Base-by-base conservation (phyloP, 2,797 vertebrate species). In the Gymnoscopelus braueri region DNA sequence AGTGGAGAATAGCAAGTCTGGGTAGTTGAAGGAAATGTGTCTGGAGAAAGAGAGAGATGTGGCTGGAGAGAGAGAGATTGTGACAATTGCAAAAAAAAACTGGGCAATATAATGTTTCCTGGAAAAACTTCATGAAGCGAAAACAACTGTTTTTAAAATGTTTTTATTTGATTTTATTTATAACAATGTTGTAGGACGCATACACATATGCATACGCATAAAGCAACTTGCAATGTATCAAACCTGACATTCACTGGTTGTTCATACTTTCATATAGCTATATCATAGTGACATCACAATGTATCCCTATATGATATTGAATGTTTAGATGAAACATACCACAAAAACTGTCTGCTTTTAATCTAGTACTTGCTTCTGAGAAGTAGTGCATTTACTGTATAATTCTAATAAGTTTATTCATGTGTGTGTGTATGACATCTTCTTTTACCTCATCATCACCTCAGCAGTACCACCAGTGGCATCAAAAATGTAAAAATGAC, bases 311-410 rank as follows among this genome's bases (percentile, higher is more conserved):
- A 61, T 48, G 13, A 13, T 44, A 2, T 48, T 13, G 0, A 2
- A 44, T 13, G 15, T 11, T 61, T 10, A 32, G 1, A 49, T 52
- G 10, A 29, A 61, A 69, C 3, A 23, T 13, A 63, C 49, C 23
- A 60, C 32, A 35, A 53, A 1, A 75, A 60, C n/a, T 19, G n/a
- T 52, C 84, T 82, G 81, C 72, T 84, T 59, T 66, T 49, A 53
- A 71, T 54, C 59, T 68, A 15, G 26, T 67, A 23, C 50, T 58
- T 67, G 48, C 48, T 51, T 51, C n/a, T 15, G n/a, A 4, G 50
- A 51, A 50, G 48, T 50, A 50, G 50, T 26, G 3, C 26, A 26
- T 26, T 26, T 2, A 26, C 26, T 4, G 39, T 10, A 44, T 44
- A 39, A 48, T 24, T 49, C 8, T 6, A 5, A 5, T 6, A 47